Conservation (phyloP, 2,888 invertebrate species). For the Acanthosoma haemorrhoidale region DNA sequence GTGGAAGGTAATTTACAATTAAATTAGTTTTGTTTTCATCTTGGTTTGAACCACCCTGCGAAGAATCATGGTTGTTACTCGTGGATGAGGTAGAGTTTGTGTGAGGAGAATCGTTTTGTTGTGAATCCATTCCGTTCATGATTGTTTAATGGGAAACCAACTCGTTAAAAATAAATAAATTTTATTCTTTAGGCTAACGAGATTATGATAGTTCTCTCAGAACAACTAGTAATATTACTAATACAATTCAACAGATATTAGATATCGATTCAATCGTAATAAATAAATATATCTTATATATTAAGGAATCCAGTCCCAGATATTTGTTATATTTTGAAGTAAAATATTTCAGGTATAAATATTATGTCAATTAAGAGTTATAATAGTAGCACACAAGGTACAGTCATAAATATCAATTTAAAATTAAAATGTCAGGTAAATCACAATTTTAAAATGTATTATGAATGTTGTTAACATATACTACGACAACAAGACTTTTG, state of each 20-base stretch:
- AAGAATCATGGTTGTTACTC: conserved; percentile 45
- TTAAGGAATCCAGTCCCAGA: too few relatives aligned
- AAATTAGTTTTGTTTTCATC: conserved; percentile 97
- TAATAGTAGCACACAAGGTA: not conserved
- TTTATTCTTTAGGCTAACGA: not conserved
- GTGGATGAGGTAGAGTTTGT: conserved; percentile 42
- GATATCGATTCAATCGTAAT: too few relatives aligned
- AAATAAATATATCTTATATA: too few relatives aligned
- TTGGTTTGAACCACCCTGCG: conserved; percentile 55
- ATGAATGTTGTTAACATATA: not conserved
- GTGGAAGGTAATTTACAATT: conserved; percentile 98
- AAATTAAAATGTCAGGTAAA: conserved; percentile 11
- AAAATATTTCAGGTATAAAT: too few relatives aligned
- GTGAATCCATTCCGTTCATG: conserved; percentile 75
- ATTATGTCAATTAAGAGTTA: too few relatives aligned
- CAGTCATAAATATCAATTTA: not conserved
- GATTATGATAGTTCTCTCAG: not conserved
- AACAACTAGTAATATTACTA: too few relatives aligned
- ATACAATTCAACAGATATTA: too few relatives aligned
- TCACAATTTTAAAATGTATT: conserved; percentile 7
- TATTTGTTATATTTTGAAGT: too few relatives aligned
- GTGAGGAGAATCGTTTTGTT: conserved; percentile 65
- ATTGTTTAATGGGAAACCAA: conserved; percentile 47
- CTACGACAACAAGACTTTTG: not conserved
- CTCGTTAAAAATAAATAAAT: not conserved